Conservation (phyloP, 2,113 vertebrate genomes). For the Myocastor coypus region DNA sequence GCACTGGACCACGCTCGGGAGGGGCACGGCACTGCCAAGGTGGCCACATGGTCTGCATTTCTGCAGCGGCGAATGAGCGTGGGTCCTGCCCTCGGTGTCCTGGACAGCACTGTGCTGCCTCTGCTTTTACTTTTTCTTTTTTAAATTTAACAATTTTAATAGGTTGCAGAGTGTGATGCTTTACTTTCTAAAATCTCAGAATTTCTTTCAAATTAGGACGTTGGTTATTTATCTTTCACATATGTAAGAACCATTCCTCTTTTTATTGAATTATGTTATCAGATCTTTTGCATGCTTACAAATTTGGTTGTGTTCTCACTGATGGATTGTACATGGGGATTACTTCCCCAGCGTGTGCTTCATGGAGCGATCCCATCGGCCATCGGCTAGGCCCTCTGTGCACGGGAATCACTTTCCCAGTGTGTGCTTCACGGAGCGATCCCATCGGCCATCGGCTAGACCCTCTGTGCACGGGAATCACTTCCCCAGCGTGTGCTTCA, state of each 20-base stretch:
- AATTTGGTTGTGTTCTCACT: neutral
- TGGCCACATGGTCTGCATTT: neutral
- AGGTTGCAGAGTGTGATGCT: neutral
- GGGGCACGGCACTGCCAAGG: rapidly evolving
- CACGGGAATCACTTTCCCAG: neutral
- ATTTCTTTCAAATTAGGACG: neutral
- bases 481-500: neutral
- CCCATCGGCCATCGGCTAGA: too few species aligned
- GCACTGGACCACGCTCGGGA: too few species aligned
- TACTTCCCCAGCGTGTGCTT: neutral
- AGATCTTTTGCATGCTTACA: neutral
- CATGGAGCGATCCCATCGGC: neutral
- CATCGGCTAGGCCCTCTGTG: neutral
- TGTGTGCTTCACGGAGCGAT: neutral
- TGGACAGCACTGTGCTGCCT: neutral
- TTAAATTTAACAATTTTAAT: neutral
- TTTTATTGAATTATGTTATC: neutral
- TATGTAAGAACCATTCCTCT: neutral
- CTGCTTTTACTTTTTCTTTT: neutral
- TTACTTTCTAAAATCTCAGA: neutral
- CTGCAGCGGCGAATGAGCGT: rapidly evolving
- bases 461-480: neutral
- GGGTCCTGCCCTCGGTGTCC: neutral
- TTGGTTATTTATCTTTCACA: neutral
- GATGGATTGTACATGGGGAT: neutral